Conservation (phyloP, 2,797 vertebrate species). For the Notamacropus eugenii region DNA sequence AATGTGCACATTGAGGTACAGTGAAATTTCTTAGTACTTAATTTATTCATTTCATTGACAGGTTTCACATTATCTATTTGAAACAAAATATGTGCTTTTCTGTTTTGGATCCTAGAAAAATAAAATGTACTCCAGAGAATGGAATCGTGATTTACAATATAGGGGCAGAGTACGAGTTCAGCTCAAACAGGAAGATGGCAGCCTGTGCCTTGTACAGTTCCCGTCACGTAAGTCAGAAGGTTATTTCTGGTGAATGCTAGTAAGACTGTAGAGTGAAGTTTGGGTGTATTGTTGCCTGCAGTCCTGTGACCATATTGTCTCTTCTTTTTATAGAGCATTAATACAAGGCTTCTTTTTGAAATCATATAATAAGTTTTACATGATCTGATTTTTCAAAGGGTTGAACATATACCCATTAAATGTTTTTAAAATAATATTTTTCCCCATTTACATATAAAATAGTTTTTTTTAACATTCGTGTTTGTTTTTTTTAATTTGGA, state of each 20-base stretch:
- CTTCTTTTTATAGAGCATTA: not conserved
- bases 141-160: slow-evolving; percentile 95
- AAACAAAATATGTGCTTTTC: not conserved
- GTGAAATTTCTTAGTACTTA: not conserved
- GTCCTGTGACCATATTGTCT: not conserved
- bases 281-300: not conserved
- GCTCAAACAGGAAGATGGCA: slow-evolving; percentile 93
- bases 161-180: slow-evolving; percentile 94
- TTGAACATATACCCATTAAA: not conserved
- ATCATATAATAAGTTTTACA: not conserved
- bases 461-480: not conserved
- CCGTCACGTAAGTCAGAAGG: slow-evolving; percentile 89
- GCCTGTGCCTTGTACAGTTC: slow-evolving; percentile 91
- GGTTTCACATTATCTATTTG: slow-evolving; percentile 50
- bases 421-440: not conserved
- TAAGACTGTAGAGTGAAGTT: not conserved
- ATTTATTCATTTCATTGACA: slow-evolving; percentile 5
- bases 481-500: not conserved
- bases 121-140: slow-evolving; percentile 96
- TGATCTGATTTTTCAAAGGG: not conserved
- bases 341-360: not conserved
- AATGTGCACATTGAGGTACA: slow-evolving; percentile 93
- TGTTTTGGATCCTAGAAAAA: slow-evolving; percentile 85
- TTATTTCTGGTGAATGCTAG: not conserved
- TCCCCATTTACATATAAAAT: no score